Evolutionary conservation across 2,888 invertebrate species (phyloP), one percentile per base, ranked within the genome.

Genomic region (Idaea aversata): DNA sequence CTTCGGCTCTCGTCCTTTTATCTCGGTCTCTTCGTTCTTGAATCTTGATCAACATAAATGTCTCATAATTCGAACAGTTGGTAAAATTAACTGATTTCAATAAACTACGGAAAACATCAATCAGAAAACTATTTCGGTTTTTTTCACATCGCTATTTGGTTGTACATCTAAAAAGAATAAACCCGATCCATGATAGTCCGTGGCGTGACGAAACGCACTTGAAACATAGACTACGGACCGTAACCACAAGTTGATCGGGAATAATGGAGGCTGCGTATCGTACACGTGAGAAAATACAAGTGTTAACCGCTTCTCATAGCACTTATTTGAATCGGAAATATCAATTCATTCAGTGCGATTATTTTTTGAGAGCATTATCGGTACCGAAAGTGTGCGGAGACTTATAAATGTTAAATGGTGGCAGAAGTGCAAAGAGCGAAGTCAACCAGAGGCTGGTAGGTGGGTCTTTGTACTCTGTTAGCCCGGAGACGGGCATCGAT

Each of bases 401-500:
- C 66, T 64, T 59, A 65, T 67, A 65, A 68, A 70, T 72, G 75
- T 63, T 67, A 62, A 69, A 61, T 62, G 67, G 47, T 13, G 47
- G 47, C 13, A 47, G 47, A 70, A 63, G 35, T 61, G 38, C 15
- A 73, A 70, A 64, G 76, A 70, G 77, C 75, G 77, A 81, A 83
- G 78, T 77, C 77, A 82, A 80, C 78, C 79, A 77, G 79, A 84
- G 77, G 77, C 81, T 82, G 82, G 78, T 84, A 80, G 83, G 80
- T 81, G 80, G 84, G 82, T 86, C 84, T 87, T 86, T 83, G 81
- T 83, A 76, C 77, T 69, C 66, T 67, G 77, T 81, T 82, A 79
- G 83, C 79, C 83, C 80, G 85, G 82, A 86, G 85, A 81, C 78
- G 84, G 80, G 86, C 85, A 91, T 91, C 91, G 92, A 92, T 92